Evolutionary conservation across 2,888 invertebrate genomes (phyloP).

Genomic region (Eugnorisma glareosa): DNA sequence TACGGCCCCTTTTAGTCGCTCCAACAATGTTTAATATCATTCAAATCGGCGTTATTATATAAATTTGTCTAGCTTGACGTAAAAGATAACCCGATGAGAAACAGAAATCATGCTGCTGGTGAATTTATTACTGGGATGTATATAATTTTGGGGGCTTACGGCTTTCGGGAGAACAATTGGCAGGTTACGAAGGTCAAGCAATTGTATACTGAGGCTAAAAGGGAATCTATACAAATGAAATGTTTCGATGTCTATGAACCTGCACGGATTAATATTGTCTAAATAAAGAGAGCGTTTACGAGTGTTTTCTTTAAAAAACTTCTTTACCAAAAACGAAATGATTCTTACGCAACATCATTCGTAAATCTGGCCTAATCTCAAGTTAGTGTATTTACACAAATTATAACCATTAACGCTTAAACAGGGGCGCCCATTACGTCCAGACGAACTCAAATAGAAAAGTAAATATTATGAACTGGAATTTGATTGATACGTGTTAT

Average conservation of each 20-base stretch:
- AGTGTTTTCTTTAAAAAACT: conserved; percentile 1
- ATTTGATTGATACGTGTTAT: conserved; percentile 57
- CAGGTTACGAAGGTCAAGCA: conserved; percentile 45
- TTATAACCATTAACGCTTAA: conserved; percentile 21
- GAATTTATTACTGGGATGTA: conserved; percentile 50
- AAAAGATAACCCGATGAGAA: conserved; percentile 58
- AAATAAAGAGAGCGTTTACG: background rate
- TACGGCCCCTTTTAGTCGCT: conserved; percentile 60
- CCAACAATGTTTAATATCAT: conserved; percentile 64
- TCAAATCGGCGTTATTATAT: conserved; percentile 56
- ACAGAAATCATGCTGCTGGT: conserved; percentile 52
- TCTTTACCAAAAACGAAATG: background rate
- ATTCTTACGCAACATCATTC: background rate
- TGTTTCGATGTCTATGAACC: conserved; percentile 13
- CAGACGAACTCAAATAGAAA: conserved; percentile 29
- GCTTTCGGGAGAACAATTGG: conserved; percentile 52
- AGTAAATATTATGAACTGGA: conserved; percentile 45
- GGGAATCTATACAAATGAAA: conserved; percentile 17
- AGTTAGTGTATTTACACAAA: conserved; percentile 43
- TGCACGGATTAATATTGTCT: background rate
- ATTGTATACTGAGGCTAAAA: conserved; percentile 27
- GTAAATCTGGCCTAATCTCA: conserved; percentile 24
- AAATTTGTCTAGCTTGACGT: conserved; percentile 60
- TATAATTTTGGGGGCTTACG: conserved; percentile 39
- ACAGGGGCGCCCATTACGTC: conserved; percentile 18